Conservation (phyloP, 2,113 vertebrate species). For the Sinocyclocheilus anophthalmus region DNA sequence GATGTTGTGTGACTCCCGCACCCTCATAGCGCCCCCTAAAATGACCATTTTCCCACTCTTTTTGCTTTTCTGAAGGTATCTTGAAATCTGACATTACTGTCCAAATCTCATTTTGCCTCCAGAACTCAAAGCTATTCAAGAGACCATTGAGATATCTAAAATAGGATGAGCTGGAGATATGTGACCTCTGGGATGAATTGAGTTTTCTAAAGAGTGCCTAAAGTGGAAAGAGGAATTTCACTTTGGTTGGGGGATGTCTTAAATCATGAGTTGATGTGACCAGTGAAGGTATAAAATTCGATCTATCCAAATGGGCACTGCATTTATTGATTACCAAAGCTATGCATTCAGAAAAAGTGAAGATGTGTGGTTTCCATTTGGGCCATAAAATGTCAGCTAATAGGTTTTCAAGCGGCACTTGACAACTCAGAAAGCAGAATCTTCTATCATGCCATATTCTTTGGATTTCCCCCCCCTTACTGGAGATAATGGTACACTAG, state of each 20-base stretch:
- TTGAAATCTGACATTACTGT: slow-evolving; percentile 43
- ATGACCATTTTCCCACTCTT: neutral
- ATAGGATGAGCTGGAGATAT: slow-evolving; percentile 37
- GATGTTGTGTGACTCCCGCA: neutral
- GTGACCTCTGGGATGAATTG: slow-evolving; percentile 10
- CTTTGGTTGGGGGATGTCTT: neutral
- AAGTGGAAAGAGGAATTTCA: neutral
- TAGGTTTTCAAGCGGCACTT: neutral
- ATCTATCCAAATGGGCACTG: neutral
- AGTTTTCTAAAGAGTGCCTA: slow-evolving; percentile 30
- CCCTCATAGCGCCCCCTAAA: too few species aligned
- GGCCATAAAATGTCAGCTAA: neutral
- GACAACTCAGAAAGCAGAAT: neutral
- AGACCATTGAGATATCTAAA: slow-evolving; percentile 41
- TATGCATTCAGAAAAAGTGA: neutral
- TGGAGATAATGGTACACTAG: neutral
- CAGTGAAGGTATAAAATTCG: neutral
- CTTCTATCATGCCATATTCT: neutral
- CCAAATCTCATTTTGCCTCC: slow-evolving; percentile 45
- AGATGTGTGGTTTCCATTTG: neutral
- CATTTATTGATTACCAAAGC: neutral
- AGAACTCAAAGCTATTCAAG: slow-evolving; percentile 45
- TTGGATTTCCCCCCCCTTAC: neutral
- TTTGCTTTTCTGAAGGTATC: slow-evolving; percentile 26
- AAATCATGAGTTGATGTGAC: neutral